Evolutionary conservation across 2,888 invertebrate species (phyloP), one percentile per base, ranked within the genome.

Genomic region (Euphydryas editha): DNA sequence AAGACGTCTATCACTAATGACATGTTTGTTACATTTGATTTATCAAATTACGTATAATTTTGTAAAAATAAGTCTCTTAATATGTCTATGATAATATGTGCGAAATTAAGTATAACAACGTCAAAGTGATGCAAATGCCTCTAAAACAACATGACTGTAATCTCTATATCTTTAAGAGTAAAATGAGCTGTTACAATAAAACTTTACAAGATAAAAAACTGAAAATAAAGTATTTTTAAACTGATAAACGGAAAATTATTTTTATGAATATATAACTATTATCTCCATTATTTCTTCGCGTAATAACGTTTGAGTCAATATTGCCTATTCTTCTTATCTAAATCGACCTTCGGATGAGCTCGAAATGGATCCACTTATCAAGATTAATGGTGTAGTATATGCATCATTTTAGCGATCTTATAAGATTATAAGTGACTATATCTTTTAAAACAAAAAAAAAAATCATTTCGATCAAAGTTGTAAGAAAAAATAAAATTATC

Each of bases 321-420:
- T 58, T 59, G 60, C 51, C 58, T 57, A 69, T 62, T 65, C 69
- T 72, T 80, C 82, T 90, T 90, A 90, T 90, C 90, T 75, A 74
- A 72, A 66, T 69, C 77, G 80, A 73, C 90, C 89, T 89, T 88
- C 86, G 80, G 82, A 84, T 83, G 82, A 85, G 79, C 80, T 76
- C 75, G 75, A 79, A 81, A 82, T 81, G 79, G 70, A 81, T 80
- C 79, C 78, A 75, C 82, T 88, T 88, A 89, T 88, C 87, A 82
- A 85, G 88, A 87, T 88, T 87, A 86, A 82, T 78, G 79, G 77
- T 78, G 79, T 78, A 73, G 49, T 72, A 71, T 73, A 69, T 71
- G 60, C 73, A 77, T 75, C 73, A 76, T 72, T 72, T 66, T 72
- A 74, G 69, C 69, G 66, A 72, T 73, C 70, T 71, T 67, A 68